A percentile compares a stretch with the other conserved stretches of the same genome.
phyloP scores from a whole-genome alignment of 92 coral and sea anemone genomes.

The Metridium senile region DNA sequence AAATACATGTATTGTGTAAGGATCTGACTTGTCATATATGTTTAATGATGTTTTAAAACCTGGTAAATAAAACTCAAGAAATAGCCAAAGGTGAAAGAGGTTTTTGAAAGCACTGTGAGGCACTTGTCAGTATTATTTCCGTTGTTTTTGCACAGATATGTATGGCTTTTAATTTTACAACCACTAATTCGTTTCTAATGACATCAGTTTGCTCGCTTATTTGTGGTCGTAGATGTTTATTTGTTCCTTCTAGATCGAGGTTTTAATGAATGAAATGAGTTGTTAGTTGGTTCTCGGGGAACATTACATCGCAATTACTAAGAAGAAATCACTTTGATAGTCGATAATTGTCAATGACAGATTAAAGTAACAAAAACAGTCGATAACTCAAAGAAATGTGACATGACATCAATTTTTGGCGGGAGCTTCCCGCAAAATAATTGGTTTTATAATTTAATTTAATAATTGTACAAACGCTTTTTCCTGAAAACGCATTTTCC shows the following conservation, averaged over 20 bases:
- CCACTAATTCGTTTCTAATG: slow-evolving; percentile 33
- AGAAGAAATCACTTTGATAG: neutral
- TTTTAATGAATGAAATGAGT: slow-evolving; percentile 17
- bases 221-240: slow-evolving; percentile 34
- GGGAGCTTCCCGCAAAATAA: neutral
- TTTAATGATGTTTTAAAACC: slow-evolving; percentile 18
- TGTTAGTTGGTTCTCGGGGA: slow-evolving; percentile 1
- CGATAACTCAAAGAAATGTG: neutral
- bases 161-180: slow-evolving; percentile 2
- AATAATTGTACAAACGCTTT: neutral
- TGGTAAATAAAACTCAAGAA: slow-evolving; percentile 23
- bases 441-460: no score
- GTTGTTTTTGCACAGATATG: slow-evolving; percentile 5
- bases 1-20: slow-evolving; percentile 26
- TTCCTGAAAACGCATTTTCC: neutral
- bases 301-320: neutral
- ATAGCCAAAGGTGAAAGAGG: slow-evolving; percentile 12
- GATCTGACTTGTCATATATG: slow-evolving; percentile 29
- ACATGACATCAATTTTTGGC: neutral
- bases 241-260: slow-evolving; percentile 19
- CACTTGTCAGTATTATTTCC: slow-evolving; percentile 33
- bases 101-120: slow-evolving; percentile 18
- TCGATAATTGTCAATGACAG: neutral
- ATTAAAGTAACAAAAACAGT: neutral
- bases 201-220: slow-evolving; percentile 15